These are phyloP conservation scores for Cryptocephalus primarius DNA, from an alignment of 2,888 invertebrate species.

Conservation along the genomic window DNA sequence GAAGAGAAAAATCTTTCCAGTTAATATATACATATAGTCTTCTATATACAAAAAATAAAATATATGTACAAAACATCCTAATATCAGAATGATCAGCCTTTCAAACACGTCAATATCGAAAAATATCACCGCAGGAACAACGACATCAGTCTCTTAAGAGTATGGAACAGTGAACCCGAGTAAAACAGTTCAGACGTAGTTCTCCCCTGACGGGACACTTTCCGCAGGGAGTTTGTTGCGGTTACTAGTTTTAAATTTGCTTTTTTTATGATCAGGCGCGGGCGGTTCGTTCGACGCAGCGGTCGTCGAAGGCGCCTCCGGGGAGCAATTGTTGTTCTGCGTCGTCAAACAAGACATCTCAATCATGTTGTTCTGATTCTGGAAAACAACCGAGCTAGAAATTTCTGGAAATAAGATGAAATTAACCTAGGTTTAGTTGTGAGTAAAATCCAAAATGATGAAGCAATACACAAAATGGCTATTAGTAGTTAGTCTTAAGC, in stretches of 20 bases:
- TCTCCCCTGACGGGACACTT: slow-evolving; percentile 15
- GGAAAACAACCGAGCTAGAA: slow-evolving; percentile 41
- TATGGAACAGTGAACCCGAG: no score
- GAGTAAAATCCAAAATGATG: slow-evolving; percentile 23
- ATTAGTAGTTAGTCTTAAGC: slow-evolving; percentile 32
- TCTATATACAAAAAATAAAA: no score
- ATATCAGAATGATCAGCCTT: no score
- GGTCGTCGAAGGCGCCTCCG: no score
- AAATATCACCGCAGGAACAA: slow-evolving; percentile 2
- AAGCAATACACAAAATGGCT: slow-evolving; percentile 22
- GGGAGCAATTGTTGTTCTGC: slow-evolving; percentile 50
- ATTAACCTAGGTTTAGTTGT: slow-evolving; percentile 39
- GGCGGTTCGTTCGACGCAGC: no score
- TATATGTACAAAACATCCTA: no score
- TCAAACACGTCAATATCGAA: not conserved
- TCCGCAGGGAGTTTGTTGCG: slow-evolving; percentile 11
- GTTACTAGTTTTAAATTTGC: not conserved
- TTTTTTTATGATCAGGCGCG: no score
- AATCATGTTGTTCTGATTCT: slow-evolving; percentile 46
- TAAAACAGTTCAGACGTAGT: slow-evolving; percentile 16
- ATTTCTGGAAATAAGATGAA: slow-evolving; percentile 39
- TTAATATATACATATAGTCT: no score
- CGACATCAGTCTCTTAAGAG: not conserved
- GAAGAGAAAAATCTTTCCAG: no score
- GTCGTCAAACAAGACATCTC: slow-evolving; percentile 56